These are phyloP conservation scores for Pollachius pollachius DNA, from an alignment of 2,113 vertebrate genomes.

Conservation along the genomic window DNA sequence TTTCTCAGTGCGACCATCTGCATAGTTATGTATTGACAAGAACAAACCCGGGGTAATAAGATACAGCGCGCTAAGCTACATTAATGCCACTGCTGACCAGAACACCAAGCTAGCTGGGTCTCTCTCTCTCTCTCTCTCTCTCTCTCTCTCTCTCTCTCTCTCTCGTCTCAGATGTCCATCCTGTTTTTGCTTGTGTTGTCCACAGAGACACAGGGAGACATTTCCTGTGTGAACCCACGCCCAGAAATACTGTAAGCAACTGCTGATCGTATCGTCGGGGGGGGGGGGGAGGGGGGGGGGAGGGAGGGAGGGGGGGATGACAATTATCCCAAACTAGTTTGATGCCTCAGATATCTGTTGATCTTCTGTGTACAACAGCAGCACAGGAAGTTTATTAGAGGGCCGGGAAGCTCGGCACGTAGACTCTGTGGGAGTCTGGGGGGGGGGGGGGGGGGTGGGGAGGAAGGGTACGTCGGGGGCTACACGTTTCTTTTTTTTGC, in stretches of 20 bases:
- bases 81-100: no score
- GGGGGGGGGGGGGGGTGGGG: no score
- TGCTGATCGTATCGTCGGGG: constrained; percentile 46
- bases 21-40: no score
- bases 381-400: constrained; percentile 74
- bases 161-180: constrained; percentile 52
- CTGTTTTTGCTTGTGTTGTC: constrained; percentile 55
- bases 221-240: constrained; percentile 75
- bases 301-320: constrained; percentile 58
- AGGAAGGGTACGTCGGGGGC: background rate
- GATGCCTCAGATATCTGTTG: constrained; percentile 67
- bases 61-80: no score
- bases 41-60: no score
- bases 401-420: constrained; percentile 30
- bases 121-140: no score
- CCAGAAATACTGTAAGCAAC: constrained; percentile 58
- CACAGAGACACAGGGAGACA: constrained; percentile 49
- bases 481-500: constrained; percentile 64
- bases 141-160: no score
- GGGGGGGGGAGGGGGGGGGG: background rate
- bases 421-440: no score
- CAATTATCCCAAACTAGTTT: constrained; percentile 62
- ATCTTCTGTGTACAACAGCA: constrained; percentile 59
- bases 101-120: no score
- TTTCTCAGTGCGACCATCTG: no score